Percentiles rank a stretch among this genome's conserved stretches.
Evolutionary conservation across 1,140 invertebrate genomes (phyloP).

Genomic region (Ganaspis sp.): DNA sequence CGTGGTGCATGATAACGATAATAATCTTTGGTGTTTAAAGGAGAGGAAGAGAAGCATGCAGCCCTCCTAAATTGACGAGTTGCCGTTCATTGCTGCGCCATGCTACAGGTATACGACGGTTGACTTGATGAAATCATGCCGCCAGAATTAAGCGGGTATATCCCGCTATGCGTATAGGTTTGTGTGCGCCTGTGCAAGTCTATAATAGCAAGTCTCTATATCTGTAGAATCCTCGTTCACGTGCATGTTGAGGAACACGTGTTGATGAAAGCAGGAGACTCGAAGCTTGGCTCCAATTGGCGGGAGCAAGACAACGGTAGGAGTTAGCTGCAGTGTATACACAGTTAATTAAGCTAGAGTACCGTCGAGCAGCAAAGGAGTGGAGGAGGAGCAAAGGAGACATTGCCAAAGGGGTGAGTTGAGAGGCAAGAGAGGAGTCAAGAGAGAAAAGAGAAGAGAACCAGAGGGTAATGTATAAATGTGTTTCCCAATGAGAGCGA

Average conservation of each 20-base stretch:
- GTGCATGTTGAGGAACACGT: constrained; percentile 53
- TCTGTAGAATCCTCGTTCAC: constrained; percentile 48
- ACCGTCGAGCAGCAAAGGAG: constrained; percentile 52
- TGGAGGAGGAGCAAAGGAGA: constrained; percentile 36
- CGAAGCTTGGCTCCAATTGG: constrained; percentile 68
- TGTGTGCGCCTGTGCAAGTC: constrained; percentile 16
- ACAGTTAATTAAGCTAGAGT: constrained; percentile 75
- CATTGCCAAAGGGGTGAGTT: constrained; percentile 33
- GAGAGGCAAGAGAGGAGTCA: constrained; percentile 41
- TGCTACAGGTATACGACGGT: constrained; percentile 59
- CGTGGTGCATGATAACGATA: constrained; percentile 42
- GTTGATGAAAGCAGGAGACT: constrained; percentile 45
- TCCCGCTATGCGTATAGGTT: constrained; percentile 47
- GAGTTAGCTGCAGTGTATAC: constrained; percentile 74
- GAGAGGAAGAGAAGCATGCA: constrained; percentile 37
- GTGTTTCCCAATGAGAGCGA: constrained; percentile 46
- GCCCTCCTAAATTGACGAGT: constrained; percentile 58
- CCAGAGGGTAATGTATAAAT: constrained; percentile 41
- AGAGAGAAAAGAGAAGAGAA: constrained; percentile 43
- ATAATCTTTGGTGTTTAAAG: constrained; percentile 45
- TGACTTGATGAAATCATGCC: constrained; percentile 75
- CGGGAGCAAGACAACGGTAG: constrained; percentile 73
- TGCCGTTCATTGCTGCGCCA: constrained; percentile 54
- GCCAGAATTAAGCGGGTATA: constrained; percentile 68
- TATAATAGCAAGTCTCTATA: neutral